phyloP scores from a whole-genome alignment of 2,113 vertebrate species.

The Diphyllodes magnificus region DNA sequence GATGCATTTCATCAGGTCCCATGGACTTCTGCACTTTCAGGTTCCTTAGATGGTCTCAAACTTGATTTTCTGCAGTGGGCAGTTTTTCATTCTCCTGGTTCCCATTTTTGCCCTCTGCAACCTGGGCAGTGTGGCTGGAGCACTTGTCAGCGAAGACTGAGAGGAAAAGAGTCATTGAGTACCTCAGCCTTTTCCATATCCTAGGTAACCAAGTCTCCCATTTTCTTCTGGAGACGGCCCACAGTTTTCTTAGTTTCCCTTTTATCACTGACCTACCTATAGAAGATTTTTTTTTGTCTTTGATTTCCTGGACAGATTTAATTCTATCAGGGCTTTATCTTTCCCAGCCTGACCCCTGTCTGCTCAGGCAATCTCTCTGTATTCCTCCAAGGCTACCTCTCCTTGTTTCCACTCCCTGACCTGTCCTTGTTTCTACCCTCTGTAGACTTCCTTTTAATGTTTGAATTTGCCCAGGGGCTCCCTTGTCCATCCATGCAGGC shows the following conservation, averaged over 20 bases:
- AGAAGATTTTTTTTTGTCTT: not conserved
- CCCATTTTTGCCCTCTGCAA: not conserved
- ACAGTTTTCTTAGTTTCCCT: not conserved
- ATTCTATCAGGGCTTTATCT: not conserved
- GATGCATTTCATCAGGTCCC: not conserved
- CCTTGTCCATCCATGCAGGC: not conserved
- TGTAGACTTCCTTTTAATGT: not conserved
- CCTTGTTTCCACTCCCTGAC: not conserved
- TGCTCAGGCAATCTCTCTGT: not conserved
- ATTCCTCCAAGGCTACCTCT: not conserved
- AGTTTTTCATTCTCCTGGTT: not conserved
- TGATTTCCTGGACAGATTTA: not conserved
- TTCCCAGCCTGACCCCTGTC: not conserved
- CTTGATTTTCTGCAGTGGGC: not conserved
- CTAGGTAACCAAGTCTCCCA: not conserved
- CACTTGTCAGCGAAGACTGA: not conserved
- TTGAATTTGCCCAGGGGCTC: not conserved
- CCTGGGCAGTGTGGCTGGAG: not conserved
- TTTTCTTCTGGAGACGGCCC: not conserved
- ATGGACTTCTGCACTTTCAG: not conserved
- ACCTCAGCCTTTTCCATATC: not conserved
- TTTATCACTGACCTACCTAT: not conserved
- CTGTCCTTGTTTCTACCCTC: not conserved
- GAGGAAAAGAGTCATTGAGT: not conserved
- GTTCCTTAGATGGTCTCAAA: not conserved